Evolutionary conservation across 37 sponge, comb jelly and placozoan genomes (phyloP).

Genomic region (Geodia barretti): DNA sequence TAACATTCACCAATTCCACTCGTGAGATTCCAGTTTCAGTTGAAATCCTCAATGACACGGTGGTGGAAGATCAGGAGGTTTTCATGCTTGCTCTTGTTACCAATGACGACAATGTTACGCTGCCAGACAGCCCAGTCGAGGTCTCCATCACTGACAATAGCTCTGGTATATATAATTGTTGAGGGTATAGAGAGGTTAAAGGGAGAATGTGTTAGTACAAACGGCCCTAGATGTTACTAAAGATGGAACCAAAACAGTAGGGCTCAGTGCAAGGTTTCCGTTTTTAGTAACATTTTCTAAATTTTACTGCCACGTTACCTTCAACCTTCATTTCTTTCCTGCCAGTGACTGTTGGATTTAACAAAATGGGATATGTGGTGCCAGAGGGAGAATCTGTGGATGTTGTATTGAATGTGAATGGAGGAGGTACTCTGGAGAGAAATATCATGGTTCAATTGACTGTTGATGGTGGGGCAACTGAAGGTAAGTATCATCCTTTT

Average conservation of each 20-base stretch:
- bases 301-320: neutral
- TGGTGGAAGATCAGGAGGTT: neutral
- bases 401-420: neutral
- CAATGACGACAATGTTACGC: neutral
- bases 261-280: too few species aligned
- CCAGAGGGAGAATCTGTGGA: neutral
- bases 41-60: neutral
- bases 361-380: neutral
- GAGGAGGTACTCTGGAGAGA: neutral
- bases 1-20: neutral
- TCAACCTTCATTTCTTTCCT: neutral
- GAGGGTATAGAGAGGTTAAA: neutral
- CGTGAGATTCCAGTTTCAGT: neutral
- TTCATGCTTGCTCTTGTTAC: neutral
- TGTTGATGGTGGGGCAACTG: neutral
- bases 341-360: conserved; percentile 12
- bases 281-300: neutral
- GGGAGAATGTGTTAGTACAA: too few species aligned
- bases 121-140: neutral
- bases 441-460: neutral
- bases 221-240: too few species aligned
- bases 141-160: neutral
- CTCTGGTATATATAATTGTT: neutral
- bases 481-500: neutral
- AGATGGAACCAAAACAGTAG: too few species aligned